These are phyloP conservation scores for Oryctes rhinoceros DNA, from an alignment of 1,140 invertebrate species.

Conservation along the genomic window DNA sequence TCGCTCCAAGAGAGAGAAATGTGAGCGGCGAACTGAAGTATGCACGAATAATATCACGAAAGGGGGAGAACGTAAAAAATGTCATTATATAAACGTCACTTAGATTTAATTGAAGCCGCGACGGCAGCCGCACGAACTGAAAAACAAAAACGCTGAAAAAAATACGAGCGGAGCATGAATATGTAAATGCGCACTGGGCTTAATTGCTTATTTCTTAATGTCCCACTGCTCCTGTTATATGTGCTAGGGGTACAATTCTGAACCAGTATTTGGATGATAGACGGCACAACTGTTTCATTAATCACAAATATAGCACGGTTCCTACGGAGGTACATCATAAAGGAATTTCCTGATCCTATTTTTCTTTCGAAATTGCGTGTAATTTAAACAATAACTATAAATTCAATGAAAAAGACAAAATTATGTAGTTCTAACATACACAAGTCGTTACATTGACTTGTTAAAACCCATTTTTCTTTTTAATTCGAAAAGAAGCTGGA, in stretches of 20 bases:
- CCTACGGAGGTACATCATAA: neutral
- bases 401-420: too few species aligned
- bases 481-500: too few species aligned
- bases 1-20: neutral
- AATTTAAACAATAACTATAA: neutral
- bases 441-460: too few species aligned
- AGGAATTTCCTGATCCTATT: too few species aligned
- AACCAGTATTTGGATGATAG: neutral
- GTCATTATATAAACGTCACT: constrained; percentile 35
- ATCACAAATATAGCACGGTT: neutral
- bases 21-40: constrained; percentile 6
- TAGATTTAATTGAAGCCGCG: constrained; percentile 31
- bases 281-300: neutral
- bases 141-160: constrained; percentile 31
- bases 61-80: constrained; percentile 28
- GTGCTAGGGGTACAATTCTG: constrained; percentile 15
- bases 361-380: neutral
- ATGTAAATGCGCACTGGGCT: constrained; percentile 27
- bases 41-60: constrained; percentile 3
- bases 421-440: too few species aligned
- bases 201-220: constrained; percentile 38
- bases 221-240: constrained; percentile 29
- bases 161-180: constrained; percentile 27
- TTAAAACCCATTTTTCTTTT: too few species aligned
- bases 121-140: constrained; percentile 24